Evolutionary conservation across 2,888 invertebrate species (phyloP).

Genomic region (Eulithis testata): DNA sequence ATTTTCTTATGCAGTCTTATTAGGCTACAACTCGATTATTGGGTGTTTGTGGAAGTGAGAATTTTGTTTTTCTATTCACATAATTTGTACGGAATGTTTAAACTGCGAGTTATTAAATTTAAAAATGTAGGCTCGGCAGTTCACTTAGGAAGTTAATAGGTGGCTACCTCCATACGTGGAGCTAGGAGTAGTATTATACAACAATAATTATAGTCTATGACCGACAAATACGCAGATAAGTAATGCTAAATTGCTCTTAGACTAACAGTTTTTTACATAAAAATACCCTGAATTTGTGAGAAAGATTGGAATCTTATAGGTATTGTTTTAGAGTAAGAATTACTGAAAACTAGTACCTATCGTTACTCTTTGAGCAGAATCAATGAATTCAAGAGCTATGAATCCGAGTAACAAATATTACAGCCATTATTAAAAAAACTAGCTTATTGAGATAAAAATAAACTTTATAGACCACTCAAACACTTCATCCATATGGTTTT

Average conservation of each 20-base stretch:
- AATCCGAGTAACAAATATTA: no score
- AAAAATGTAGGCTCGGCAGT: conserved; percentile 56
- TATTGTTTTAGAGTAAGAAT: no score
- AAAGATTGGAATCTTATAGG: no score
- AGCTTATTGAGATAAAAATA: no score
- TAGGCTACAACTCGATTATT: conserved; percentile 20
- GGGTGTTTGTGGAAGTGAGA: conserved; percentile 43
- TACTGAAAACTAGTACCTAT: no score
- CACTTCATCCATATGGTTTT: no score
- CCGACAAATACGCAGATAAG: conserved; percentile 37
- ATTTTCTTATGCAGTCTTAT: conserved; percentile 15
- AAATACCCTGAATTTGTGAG: no score
- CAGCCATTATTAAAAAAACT: no score
- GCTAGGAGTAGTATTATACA: conserved; percentile 45
- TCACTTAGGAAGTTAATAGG: conserved; percentile 58
- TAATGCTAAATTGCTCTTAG: background rate
- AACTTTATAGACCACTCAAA: no score
- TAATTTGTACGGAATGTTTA: conserved; percentile 49
- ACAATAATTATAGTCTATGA: conserved; percentile 46
- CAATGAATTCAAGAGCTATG: no score
- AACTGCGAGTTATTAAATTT: conserved; percentile 54
- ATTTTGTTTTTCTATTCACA: conserved; percentile 38
- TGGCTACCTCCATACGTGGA: conserved; percentile 49
- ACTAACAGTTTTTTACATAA: conserved; percentile 9
- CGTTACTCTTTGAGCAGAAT: no score